Evolutionary conservation across 2,888 invertebrate genomes (phyloP).

Genomic region (Nesidiocoris tenuis): DNA sequence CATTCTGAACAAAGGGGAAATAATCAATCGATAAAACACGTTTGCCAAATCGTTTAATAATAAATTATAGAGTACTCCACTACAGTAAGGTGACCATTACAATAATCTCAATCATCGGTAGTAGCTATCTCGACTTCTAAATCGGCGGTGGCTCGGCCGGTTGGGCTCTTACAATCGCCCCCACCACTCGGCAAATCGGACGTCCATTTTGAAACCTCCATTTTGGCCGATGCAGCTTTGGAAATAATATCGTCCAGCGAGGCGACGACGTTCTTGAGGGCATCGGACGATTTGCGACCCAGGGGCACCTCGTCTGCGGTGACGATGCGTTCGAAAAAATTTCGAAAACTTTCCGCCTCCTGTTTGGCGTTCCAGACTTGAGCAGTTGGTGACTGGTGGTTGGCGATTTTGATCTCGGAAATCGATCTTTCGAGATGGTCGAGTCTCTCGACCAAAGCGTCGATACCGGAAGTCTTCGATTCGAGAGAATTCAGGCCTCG

Average conservation of each 20-base stretch:
- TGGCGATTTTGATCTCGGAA: not conserved
- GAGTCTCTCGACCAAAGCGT: constrained; percentile 5
- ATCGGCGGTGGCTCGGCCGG: too few relatives aligned
- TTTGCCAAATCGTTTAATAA: too few relatives aligned
- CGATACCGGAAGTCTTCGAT: not conserved
- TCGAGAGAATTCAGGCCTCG: not conserved
- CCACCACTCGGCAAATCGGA: not conserved
- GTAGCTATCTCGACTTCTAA: too few relatives aligned
- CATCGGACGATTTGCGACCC: not conserved
- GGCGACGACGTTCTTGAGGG: not conserved
- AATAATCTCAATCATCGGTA: too few relatives aligned
- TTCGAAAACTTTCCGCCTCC: constrained; percentile 4
- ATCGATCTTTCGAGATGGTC: constrained; percentile 6
- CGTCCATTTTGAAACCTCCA: not conserved
- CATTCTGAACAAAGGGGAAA: too few relatives aligned
- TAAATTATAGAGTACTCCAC: too few relatives aligned
- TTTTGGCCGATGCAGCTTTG: constrained; percentile 19
- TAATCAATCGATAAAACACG: too few relatives aligned
- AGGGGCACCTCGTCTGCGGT: not conserved
- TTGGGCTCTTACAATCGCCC: too few relatives aligned
- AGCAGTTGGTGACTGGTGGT: not conserved
- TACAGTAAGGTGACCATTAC: too few relatives aligned
- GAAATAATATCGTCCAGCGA: constrained; percentile 18
- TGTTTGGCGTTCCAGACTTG: constrained; percentile 14
- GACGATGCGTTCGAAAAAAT: constrained; percentile 3